Evolutionary conservation across 2,888 invertebrate genomes (phyloP).

Genomic region (Alsophila aescularia): DNA sequence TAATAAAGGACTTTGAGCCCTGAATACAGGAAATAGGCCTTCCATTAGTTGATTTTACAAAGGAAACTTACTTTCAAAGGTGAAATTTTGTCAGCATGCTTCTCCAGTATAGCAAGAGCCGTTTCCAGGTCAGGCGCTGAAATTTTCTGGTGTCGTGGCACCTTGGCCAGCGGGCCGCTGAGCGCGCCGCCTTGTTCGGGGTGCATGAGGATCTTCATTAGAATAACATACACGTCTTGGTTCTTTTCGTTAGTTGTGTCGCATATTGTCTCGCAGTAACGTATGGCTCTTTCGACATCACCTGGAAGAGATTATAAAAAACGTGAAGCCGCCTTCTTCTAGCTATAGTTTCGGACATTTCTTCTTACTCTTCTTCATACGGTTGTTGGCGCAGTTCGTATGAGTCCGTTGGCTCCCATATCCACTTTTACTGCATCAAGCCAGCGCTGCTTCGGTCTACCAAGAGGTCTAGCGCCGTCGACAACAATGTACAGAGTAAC

Average conservation of each 20-base stretch:
- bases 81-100: conserved; percentile 93
- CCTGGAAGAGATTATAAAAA: conserved; percentile 60
- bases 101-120: conserved; percentile 91
- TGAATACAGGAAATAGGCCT: no score
- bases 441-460: no score
- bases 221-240: conserved; percentile 85
- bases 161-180: conserved; percentile 74
- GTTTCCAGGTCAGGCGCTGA: conserved; percentile 90
- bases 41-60: not conserved
- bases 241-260: conserved; percentile 62
- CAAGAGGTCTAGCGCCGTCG: no score
- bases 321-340: no score
- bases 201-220: conserved; percentile 83
- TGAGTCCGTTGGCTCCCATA: no score
- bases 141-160: conserved; percentile 84
- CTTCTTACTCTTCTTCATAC: no score
- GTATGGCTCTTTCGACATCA: conserved; percentile 92
- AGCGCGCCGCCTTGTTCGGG: conserved; percentile 61
- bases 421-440: no score
- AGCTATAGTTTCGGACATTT: no score
- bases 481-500: no score
- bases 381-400: no score
- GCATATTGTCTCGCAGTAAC: conserved; percentile 92
- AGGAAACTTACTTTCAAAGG: conserved; percentile 87
- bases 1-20: no score